Base-by-base conservation (phyloP, 92 coral and sea anemone genomes). In the Zoanthus sansibaricus region DNA sequence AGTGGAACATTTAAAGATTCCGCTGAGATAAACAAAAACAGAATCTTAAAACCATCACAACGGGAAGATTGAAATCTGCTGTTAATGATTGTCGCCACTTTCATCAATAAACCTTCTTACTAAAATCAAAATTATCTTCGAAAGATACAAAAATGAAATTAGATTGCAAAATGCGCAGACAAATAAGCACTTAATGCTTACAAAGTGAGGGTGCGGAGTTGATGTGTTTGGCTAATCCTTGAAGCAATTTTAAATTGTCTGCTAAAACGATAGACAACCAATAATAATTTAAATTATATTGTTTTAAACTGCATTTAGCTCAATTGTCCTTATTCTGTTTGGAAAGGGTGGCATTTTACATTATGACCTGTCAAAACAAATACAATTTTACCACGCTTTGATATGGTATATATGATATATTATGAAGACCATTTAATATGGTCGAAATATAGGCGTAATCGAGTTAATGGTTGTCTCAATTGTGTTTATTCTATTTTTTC, bases 271-370 rank as follows among this genome's bases (percentile, higher is more conserved):
- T 72, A 90, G 77, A 79, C 71, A 62, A 77, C 66, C 83, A 91
- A 87, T 87, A 91, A 91, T 79, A 85, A 91, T 91, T 49, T 91
- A 91, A 77, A 33, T 82, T 18, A 80, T 80, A 47, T 67, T 80
- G 4, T 55, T 46, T n/a, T 80, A 80, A 80, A 66, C 75, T 64
- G 6, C n/a, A 48, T 47, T 80, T 42, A 80, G 62, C 66, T 18
- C 42, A 67, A 45, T 25, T 66, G 59, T 48, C 56, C 16, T 67
- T 80, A 46, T 64, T 64, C 70, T 46, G 21, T 33, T 20, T 71
- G 32, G 66, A 21, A 76, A 76, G 37, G 67, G 21, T 6, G n/a
- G 45, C 16, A 37, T 66, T 64, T 46, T 64, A 74, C 75, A 20
- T 80, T 56, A 45, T 42, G 47, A 47, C 47, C 47, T 80, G 75